A percentile compares a stretch with the other conserved stretches of the same genome.
Evolutionary conservation across 2,797 vertebrate species (phyloP).

Genomic region (Kryptopterus vitreolus): DNA sequence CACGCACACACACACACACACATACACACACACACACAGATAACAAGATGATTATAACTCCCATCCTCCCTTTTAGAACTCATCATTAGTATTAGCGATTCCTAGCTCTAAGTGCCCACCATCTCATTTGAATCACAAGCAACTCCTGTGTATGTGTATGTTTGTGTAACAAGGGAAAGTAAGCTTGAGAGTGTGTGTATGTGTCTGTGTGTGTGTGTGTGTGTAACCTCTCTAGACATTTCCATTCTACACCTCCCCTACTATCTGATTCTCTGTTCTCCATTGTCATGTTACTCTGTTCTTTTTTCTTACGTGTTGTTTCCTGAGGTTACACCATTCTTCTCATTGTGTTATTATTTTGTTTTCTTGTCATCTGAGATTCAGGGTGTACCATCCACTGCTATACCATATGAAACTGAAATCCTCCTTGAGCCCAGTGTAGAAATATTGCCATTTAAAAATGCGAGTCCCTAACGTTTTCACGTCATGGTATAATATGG

Average conservation of each 20-base stretch:
- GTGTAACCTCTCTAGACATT: neutral
- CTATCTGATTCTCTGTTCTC: neutral
- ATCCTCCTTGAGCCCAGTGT: neutral
- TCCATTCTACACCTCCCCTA: slow-evolving; percentile 4
- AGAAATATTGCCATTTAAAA: neutral
- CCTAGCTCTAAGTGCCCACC: slow-evolving; percentile 8
- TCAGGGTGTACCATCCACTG: neutral
- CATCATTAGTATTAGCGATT: slow-evolving; percentile 41
- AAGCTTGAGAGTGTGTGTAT: slow-evolving; percentile 14
- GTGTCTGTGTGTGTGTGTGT: neutral
- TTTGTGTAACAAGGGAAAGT: no score
- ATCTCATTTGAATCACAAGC: slow-evolving; percentile 44
- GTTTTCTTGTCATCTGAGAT: neutral
- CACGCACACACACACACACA: slow-evolving; percentile 2
- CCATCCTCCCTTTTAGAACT: slow-evolving; percentile 30
- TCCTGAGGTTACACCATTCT: no score
- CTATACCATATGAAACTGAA: slow-evolving; percentile 12
- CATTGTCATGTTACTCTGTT: neutral
- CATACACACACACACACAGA: slow-evolving; percentile 22
- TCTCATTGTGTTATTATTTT: neutral
- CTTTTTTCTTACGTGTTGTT: neutral
- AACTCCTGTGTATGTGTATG: slow-evolving; percentile 3
- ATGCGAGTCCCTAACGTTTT: neutral
- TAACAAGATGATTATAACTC: slow-evolving; percentile 37
- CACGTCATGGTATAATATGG: neutral